phyloP scores from a whole-genome alignment of 2,113 vertebrate genomes.

The Eurystomus gularis region DNA sequence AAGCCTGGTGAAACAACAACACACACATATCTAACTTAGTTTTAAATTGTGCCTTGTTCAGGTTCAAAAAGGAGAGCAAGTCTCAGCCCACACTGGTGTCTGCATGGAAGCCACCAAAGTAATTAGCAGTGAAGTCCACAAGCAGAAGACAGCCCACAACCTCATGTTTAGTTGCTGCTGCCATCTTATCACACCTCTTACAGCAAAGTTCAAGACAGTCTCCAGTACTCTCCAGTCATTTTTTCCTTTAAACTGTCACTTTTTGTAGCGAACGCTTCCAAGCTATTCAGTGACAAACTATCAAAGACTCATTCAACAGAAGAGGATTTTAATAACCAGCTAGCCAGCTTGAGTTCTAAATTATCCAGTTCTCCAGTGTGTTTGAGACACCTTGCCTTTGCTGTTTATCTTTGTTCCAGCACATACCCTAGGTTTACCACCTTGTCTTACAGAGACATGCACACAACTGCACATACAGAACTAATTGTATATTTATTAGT shows the following conservation, averaged over 20 bases:
- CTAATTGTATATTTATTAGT: not conserved
- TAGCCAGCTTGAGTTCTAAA: not conserved
- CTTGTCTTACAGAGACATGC: not conserved
- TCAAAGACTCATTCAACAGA: not conserved
- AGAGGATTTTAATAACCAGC: not conserved
- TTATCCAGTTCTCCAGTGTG: not conserved
- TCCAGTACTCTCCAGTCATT: not conserved
- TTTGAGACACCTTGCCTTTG: not conserved
- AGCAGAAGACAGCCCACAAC: not conserved
- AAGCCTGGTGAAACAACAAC: not conserved
- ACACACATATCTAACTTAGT: not conserved
- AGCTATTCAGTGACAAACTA: not conserved
- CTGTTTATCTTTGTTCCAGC: not conserved
- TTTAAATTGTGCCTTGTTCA: not conserved
- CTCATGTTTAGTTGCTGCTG: not conserved
- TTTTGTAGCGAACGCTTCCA: not conserved
- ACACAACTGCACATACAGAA: not conserved
- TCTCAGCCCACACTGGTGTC: not conserved
- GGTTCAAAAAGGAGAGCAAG: not conserved
- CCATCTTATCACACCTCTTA: not conserved
- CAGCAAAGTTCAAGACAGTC: not conserved
- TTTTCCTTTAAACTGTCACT: not conserved
- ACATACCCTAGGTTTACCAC: not conserved
- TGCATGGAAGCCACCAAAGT: not conserved
- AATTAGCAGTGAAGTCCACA: not conserved